phyloP scores from a whole-genome alignment of 2,797 vertebrate genomes.

The Hydrophis major region DNA sequence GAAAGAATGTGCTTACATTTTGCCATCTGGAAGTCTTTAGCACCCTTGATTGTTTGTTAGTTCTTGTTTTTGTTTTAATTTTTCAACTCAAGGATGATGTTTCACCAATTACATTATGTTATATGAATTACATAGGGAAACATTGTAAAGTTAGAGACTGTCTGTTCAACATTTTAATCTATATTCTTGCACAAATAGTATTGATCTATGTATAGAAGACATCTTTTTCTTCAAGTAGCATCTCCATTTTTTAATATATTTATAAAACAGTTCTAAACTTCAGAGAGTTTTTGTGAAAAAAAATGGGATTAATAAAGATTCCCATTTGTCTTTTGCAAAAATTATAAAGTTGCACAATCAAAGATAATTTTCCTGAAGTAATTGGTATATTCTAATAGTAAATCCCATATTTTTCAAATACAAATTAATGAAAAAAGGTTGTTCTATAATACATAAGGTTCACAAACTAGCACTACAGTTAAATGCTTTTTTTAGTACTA shows the following conservation, averaged over 20 bases:
- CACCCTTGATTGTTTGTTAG: constrained; percentile 16
- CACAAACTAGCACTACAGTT: not conserved
- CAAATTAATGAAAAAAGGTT: not conserved
- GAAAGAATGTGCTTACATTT: constrained; percentile 2
- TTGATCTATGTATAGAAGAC: not conserved
- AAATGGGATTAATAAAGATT: not conserved
- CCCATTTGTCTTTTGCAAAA: not conserved
- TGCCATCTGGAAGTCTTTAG: not conserved
- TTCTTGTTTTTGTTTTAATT: constrained; percentile 1
- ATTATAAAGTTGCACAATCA: not conserved
- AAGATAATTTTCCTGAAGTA: not conserved
- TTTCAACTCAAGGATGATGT: not conserved
- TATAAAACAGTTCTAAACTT: not conserved
- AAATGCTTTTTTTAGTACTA: not conserved
- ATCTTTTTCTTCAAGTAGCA: not conserved
- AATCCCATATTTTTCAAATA: not conserved
- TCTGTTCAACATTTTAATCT: not conserved
- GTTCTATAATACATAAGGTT: not conserved
- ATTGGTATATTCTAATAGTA: not conserved
- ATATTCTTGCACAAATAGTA: not conserved
- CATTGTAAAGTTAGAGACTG: not conserved
- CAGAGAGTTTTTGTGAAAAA: not conserved
- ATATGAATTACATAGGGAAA: not conserved
- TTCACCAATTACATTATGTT: constrained; percentile 10
- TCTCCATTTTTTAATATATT: not conserved